Evolutionary conservation across 2,113 vertebrate species (phyloP).

Genomic region (Psephotus haematonotus): DNA sequence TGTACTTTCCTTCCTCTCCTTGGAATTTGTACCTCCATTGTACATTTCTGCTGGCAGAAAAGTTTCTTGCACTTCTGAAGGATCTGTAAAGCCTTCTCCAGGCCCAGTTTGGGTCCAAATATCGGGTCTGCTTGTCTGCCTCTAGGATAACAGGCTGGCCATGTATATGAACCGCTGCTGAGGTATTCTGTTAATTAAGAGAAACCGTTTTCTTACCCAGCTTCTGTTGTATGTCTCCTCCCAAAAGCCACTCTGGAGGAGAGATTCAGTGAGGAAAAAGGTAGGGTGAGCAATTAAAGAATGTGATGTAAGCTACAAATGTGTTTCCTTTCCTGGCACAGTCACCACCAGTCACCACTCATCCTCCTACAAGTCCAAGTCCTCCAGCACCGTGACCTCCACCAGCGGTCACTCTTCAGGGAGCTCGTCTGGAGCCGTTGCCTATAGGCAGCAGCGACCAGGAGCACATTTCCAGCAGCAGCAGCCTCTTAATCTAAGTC

Average conservation of each 20-base stretch:
- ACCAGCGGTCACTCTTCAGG: slow-evolving; percentile 89
- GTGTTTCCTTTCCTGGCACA: slow-evolving; percentile 69
- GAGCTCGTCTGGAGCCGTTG: slow-evolving; percentile 79
- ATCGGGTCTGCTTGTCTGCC: background rate
- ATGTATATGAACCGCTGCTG: background rate
- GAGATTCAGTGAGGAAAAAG: slow-evolving; percentile 39
- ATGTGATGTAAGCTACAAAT: slow-evolving; percentile 42
- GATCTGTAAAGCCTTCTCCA: slow-evolving; percentile 1
- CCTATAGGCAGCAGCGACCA: slow-evolving; percentile 91
- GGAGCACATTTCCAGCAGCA: slow-evolving; percentile 93
- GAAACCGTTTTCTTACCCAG: slow-evolving; percentile 11
- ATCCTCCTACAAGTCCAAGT: slow-evolving; percentile 92
- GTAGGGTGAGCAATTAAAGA: slow-evolving; percentile 51
- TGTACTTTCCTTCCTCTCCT: background rate
- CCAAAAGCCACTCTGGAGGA: slow-evolving; percentile 47
- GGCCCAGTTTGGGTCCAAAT: background rate
- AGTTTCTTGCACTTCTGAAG: background rate
- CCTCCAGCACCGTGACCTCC: slow-evolving; percentile 86
- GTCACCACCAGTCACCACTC: slow-evolving; percentile 88
- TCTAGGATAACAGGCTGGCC: slow-evolving; percentile 4
- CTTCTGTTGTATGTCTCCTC: slow-evolving; percentile 54
- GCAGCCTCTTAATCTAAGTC: slow-evolving; percentile 99
- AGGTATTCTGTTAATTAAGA: slow-evolving; percentile 28
- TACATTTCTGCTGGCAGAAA: slow-evolving; percentile 31
- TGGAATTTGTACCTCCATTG: slow-evolving; percentile 14